These are phyloP conservation scores for Macropodus opercularis DNA, from an alignment of 2,797 vertebrate species.

Conservation along the genomic window DNA sequence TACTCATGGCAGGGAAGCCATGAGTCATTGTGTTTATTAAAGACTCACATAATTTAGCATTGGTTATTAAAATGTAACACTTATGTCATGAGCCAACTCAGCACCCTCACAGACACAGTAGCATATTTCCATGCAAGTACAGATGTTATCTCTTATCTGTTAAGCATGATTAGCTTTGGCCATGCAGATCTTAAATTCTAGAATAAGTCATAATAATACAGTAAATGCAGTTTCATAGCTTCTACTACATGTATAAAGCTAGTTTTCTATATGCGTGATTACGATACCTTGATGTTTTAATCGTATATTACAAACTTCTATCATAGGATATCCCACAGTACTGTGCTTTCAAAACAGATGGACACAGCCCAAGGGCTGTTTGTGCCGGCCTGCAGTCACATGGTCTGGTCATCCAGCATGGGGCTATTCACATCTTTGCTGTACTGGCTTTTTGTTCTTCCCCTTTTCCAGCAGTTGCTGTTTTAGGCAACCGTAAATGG, in stretches of 20 bases:
- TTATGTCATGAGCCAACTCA: background rate
- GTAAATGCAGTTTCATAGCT: too few species aligned
- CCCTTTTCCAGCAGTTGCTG: constrained; percentile 58
- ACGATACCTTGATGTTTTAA: too few species aligned
- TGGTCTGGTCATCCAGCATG: constrained; percentile 46
- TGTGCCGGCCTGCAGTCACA: constrained; percentile 67
- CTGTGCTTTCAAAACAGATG: constrained; percentile 34
- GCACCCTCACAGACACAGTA: background rate
- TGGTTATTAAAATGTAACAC: background rate
- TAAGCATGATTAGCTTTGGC: too few species aligned
- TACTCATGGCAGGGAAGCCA: too few species aligned
- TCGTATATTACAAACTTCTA: constrained; percentile 14
- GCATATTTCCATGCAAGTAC: background rate
- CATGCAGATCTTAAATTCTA: too few species aligned
- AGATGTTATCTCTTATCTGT: too few species aligned
- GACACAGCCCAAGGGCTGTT: constrained; percentile 63
- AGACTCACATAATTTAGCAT: background rate
- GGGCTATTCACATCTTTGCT: constrained; percentile 54
- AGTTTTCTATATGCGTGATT: background rate
- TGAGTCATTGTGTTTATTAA: background rate
- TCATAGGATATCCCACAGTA: constrained; percentile 22
- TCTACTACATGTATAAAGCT: too few species aligned
- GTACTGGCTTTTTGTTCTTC: constrained; percentile 54
- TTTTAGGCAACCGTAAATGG: constrained; percentile 72
- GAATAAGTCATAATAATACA: too few species aligned